Percentiles rank a stretch among this genome's conserved stretches.
These are phyloP conservation scores for Cyaniris semiargus DNA, from an alignment of 2,888 invertebrate species.

Conservation along the genomic window DNA sequence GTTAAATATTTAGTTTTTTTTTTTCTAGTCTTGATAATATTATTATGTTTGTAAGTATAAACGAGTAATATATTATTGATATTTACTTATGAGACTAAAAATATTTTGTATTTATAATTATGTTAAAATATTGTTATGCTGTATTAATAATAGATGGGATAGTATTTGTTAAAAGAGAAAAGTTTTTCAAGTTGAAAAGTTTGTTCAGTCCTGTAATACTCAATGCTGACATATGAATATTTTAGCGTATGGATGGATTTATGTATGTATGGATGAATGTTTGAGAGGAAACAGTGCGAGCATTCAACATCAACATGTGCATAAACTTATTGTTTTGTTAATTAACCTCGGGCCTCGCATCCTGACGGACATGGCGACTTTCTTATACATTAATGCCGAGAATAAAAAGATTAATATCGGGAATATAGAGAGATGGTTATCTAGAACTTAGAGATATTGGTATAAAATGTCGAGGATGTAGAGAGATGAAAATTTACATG, in stretches of 20 bases:
- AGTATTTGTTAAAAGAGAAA: too few species aligned
- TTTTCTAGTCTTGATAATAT: too few species aligned
- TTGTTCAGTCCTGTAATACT: too few species aligned
- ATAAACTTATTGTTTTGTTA: slow-evolving; percentile 66
- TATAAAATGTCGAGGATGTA: neutral
- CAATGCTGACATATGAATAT: neutral
- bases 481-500: neutral
- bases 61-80: too few species aligned
- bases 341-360: slow-evolving; percentile 70
- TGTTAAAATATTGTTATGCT: too few species aligned
- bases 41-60: too few species aligned
- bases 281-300: slow-evolving; percentile 42
- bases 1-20: too few species aligned
- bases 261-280: slow-evolving; percentile 34
- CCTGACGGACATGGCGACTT: slow-evolving; percentile 48
- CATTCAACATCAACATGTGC: slow-evolving; percentile 52
- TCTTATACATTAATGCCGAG: slow-evolving; percentile 24
- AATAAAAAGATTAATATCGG: neutral
- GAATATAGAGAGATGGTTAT: neutral
- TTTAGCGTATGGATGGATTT: neutral
- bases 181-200: too few species aligned
- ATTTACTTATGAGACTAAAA: too few species aligned
- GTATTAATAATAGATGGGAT: too few species aligned
- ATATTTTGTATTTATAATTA: too few species aligned
- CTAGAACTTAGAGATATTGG: neutral